Base-by-base conservation (phyloP, 2,113 vertebrate species). In the Microcebus jonahi region DNA sequence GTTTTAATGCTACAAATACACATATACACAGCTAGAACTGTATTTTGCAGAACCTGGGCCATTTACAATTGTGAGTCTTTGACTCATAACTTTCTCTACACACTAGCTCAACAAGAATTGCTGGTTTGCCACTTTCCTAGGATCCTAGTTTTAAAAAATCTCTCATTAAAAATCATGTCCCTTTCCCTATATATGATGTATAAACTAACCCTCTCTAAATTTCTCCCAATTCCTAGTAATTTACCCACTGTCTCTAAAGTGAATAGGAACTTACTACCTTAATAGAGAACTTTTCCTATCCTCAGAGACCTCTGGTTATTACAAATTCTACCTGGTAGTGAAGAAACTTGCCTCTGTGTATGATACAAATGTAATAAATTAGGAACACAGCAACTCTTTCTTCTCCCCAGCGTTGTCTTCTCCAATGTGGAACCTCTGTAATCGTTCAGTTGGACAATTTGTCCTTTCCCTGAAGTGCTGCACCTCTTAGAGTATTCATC, bases 141-240 rank as follows among this genome's bases (percentile, higher is more conserved):
- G 80, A 92, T 63, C 57, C 61, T 79, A 61, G n/a, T 57, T 96
- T 85, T 80, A 27, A 87, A 92, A 93, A 88, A 76, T 48, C 34
- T 87, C 36, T 42, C 57, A 39, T 63, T 61, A 39, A 31, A 68
- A 48, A 70, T 45, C 48, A 39, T 86, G 61, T 31, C 6, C 15
- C 15, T 75, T 55, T 12, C 48, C 39, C n/a, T 61, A 13, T 39
- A 48, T 71, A 0, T 86, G 71, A 77, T 81, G 2, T 42, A 29
- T 75, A 59, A 90, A 55, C 48, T 36, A 8, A 25, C 29, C 36
- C 50, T 21, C 59, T 88, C 29, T 91, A 7, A 39, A 5, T 94
- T 67, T 61, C 39, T 53, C 34, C 39, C 39, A 7, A 39, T 81
- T 88, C n/a, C 88, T 91, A n/a, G n/a, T 82, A 53, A 76, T 70